phyloP scores from a whole-genome alignment of 2,888 invertebrate species.

The Diarsia mendica region DNA sequence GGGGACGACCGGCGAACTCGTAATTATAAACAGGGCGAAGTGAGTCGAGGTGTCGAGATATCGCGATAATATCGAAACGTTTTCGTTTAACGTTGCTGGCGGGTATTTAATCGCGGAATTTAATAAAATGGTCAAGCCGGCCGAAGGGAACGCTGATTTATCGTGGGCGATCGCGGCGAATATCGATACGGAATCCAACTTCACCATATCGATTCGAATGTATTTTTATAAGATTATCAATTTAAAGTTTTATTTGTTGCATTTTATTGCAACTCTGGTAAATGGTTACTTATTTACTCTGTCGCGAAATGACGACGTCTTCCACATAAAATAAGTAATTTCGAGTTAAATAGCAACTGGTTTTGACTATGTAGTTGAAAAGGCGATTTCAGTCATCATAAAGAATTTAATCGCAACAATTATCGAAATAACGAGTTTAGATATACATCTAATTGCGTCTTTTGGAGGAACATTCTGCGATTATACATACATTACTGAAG shows the following conservation, averaged over 20 bases:
- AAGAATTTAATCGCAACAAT: slow-evolving; percentile 53
- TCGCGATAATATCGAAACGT: slow-evolving; percentile 84
- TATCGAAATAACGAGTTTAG: slow-evolving; percentile 59
- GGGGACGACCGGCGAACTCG: slow-evolving; percentile 72
- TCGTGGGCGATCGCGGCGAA: slow-evolving; percentile 62
- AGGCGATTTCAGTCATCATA: slow-evolving; percentile 40
- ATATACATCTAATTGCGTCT: slow-evolving; percentile 57
- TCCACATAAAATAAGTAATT: slow-evolving; percentile 19
- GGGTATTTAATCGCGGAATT: slow-evolving; percentile 84
- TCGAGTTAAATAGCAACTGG: slow-evolving; percentile 24
- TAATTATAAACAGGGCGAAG: slow-evolving; percentile 81
- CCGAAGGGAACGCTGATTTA: slow-evolving; percentile 77
- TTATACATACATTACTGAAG: slow-evolving; percentile 46
- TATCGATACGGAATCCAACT: slow-evolving; percentile 68
- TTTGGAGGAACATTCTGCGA: slow-evolving; percentile 39
- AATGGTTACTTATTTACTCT: slow-evolving; percentile 32
- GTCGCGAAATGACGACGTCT: slow-evolving; percentile 9
- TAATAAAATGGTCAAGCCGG: slow-evolving; percentile 82
- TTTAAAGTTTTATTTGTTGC: slow-evolving; percentile 36
- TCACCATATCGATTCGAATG: slow-evolving; percentile 62
- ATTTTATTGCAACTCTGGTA: slow-evolving; percentile 23
- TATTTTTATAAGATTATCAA: slow-evolving; percentile 63
- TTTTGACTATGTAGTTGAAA: slow-evolving; percentile 30
- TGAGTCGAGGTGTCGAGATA: slow-evolving; percentile 82
- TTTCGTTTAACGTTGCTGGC: slow-evolving; percentile 80